Evolutionary conservation across 2,888 invertebrate genomes (phyloP), one percentile per base, ranked within the genome.

Genomic region (Lasioglossum leucozonium): DNA sequence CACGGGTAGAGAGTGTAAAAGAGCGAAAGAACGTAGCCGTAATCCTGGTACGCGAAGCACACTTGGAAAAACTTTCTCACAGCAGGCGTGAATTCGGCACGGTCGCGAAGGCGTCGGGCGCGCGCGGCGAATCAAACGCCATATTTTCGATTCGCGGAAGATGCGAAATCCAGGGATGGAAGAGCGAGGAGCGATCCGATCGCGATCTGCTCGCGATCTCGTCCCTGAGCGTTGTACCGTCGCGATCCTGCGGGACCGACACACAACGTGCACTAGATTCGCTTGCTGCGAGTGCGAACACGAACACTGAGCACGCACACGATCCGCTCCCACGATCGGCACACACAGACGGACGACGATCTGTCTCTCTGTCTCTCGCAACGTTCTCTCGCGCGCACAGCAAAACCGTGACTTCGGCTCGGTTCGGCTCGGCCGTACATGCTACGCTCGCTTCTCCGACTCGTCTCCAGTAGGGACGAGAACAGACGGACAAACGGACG

Each of bases 51-150:
- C 18, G 30, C 8, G 8, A 62, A 62, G 62, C n/a, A 75, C 85
- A 84, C 85, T 37, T 34, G 1, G 62, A 72, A n/a, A 84, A 85
- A 85, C 85, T 85, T 80, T 85, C 85, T 81, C 86, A 73, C 86
- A 73, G 86, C 72, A 79, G 77, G 77, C 79, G 82, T 86, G 86
- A 87, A 87, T 84, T 81, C 67, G 78, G 72, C 75, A 72, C 51
- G 67, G 37, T 67, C 37, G 76, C 4, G 30, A 72, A 79, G 81
- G 87, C 86, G 86, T 86, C 79, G 80, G n/a, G n/a, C 72, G 78
- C 62, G 71, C 82, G 79, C 73, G 86, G 69, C 67, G 72, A 67
- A 82, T 82, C 74, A 82, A 86, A 86, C 86, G 86, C 86, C 86
- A 86, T 67, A 67, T 86, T 77, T 82, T n/a, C n/a, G n/a, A 55